A percentile compares a stretch with the other conserved stretches of the same genome.
Evolutionary conservation across 53 echinoderm and acorn worm genomes (phyloP).

Genomic region (Echinometra lucunter): DNA sequence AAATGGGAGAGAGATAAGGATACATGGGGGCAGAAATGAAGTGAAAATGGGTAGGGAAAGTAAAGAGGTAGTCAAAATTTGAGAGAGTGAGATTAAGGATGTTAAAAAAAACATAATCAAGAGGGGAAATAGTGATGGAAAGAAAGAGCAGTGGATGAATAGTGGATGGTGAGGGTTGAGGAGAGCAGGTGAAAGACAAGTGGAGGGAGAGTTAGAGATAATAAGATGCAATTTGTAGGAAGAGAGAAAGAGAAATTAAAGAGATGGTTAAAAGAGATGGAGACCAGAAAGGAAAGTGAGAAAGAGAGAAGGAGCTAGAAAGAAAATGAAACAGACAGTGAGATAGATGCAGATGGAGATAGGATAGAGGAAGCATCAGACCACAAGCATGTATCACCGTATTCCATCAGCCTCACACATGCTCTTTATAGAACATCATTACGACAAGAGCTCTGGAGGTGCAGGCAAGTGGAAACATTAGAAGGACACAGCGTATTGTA

Average conservation of each 20-base stretch:
- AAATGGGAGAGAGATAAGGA: too few species aligned
- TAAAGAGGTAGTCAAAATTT: neutral
- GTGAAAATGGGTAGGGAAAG: neutral
- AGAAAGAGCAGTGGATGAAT: neutral
- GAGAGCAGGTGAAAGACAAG: neutral
- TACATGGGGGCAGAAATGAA: too few species aligned
- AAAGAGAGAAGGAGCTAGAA: neutral
- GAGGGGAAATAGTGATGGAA: neutral
- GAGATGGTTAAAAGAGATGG: neutral
- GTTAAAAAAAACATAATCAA: neutral
- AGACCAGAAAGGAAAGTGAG: neutral
- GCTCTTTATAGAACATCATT: neutral
- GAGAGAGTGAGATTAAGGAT: neutral
- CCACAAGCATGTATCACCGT: neutral
- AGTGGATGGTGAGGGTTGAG: too few species aligned
- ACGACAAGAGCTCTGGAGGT: neutral
- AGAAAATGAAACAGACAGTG: neutral
- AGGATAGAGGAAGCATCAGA: neutral
- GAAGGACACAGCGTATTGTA: slow-evolving; percentile 3
- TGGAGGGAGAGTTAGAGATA: neutral
- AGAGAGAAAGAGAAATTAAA: neutral
- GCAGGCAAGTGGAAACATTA: slow-evolving; percentile 20
- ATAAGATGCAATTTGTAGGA: neutral
- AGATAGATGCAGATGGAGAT: neutral
- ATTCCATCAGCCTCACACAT: slow-evolving; percentile 20